Evolutionary conservation across 2,888 invertebrate genomes (phyloP), one percentile per base, ranked within the genome.

Genomic region (Oegoconia quadripuncta): DNA sequence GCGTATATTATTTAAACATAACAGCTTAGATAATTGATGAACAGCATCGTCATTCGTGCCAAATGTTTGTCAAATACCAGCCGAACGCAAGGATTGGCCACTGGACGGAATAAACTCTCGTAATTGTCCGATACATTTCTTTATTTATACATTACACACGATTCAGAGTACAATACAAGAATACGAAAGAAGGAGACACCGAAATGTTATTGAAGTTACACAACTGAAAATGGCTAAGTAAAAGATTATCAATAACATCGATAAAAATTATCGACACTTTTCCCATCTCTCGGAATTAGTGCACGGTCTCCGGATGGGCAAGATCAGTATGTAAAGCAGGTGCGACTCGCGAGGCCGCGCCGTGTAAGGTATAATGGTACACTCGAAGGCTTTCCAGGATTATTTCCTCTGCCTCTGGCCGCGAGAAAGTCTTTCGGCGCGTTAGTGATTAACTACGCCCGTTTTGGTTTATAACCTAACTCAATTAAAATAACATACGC

Each of bases 311-410:
- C 58, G 69, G 70, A 71, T 59, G 63, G 63, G 67, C 73, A 64
- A 76, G 81, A 77, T 79, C 70, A 72, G 77, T 81, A 81, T 82
- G 82, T 80, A 77, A 84, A 86, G 60, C 68, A 80, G 76, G 77
- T 75, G 74, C 73, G 66, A 48, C 33, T 32, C 15, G 32, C 34
- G 27, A 71, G 62, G 61, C 52, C 54, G 50, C 37, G 39, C 72
- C 71, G 52, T 62, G 69, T 74, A 76, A 66, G 80, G 77, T 59
- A 50, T 78, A 78, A 80, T 76, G 68, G 65, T 52, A 52, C 50
- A 55, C 53, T 59, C 44, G 54, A 52, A 66, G 62, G 61, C 67
- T 67, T 64, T 58, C 59, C 64, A 68, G 64, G 64, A 64, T 61
- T 42, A 61, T 65, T 74, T 71, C 70, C 68, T 67, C 58, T 57